A percentile compares a stretch with the other conserved stretches of the same genome.
phyloP scores from a whole-genome alignment of 2,113 vertebrate species.

The Catharus minimus region DNA sequence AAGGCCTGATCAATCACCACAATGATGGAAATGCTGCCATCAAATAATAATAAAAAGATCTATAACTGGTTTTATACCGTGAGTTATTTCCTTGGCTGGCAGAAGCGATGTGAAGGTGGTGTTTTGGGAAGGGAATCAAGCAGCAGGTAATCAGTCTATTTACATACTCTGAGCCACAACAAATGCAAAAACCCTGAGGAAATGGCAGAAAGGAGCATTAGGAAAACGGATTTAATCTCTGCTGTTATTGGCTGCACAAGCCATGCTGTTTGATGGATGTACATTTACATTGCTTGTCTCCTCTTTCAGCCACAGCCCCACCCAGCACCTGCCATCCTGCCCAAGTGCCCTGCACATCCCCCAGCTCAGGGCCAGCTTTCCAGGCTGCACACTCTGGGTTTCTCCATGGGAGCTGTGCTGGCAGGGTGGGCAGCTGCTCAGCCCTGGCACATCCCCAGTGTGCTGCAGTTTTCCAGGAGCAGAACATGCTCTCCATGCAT shows the following conservation, averaged over 20 bases:
- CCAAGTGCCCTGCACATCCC: not conserved
- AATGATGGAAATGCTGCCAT: conserved; percentile 47
- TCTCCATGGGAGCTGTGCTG: not conserved
- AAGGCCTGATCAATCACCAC: conserved; percentile 27
- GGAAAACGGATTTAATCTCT: conserved; percentile 54
- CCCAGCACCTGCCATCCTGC: not conserved
- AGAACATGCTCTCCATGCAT: accelerated
- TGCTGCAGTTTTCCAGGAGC: not conserved
- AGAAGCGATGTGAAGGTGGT: not conserved
- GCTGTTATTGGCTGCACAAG: conserved; percentile 31
- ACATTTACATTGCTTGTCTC: conserved; percentile 46
- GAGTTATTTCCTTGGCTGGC: not conserved
- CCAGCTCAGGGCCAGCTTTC: not conserved
- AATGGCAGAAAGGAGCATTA: conserved; percentile 3
- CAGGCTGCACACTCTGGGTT: not conserved
- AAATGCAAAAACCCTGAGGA: not conserved
- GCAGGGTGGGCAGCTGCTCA: not conserved
- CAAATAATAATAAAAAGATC: conserved; percentile 45
- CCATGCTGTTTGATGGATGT: conserved; percentile 32
- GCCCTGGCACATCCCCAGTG: accelerated
- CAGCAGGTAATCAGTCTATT: conserved; percentile 44
- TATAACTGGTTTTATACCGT: not conserved
- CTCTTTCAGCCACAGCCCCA: not conserved
- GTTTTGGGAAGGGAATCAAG: not conserved
- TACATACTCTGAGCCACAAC: conserved; percentile 25